Evolutionary conservation across 1,140 invertebrate genomes (phyloP), one percentile per base, ranked within the genome.

Genomic region (Manduca sexta): DNA sequence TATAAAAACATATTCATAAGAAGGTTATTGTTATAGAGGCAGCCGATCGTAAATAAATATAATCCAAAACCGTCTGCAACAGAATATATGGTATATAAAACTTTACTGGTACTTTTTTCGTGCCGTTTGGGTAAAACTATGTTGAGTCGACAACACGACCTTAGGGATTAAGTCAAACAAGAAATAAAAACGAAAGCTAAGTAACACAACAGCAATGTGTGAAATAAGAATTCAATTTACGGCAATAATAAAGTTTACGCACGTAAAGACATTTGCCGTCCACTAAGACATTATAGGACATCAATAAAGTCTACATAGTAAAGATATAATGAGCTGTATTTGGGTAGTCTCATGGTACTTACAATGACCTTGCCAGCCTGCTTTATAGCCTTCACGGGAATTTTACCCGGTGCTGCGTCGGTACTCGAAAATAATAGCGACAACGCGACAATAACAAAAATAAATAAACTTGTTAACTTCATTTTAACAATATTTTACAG

Each of bases 341-440:
- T 39, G 12, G 10, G 12, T 29, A 2, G 2, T 26, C 13, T 8
- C 10, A 18, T 7, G 1, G 30, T 51, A 56, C 53, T 56, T 34
- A 56, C 53, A 47, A 56, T 48, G 10, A 29, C 48, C 42, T 17
- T 48, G 6, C 48, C 53, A n/a, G 38, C 48, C 21, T 50, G 47
- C 34, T 47, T 43, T n/a, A 56, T 46, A 21, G 48, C 49, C 10
- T 38, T 37, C 1, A 56, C 31, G n/a, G 41, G 41, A 30, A 43
- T 43, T 43, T 43, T 43, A 11, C 21, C 38, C 5, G 47, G 46
- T 11, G 42, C 41, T 15, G 38, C 42, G 16, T 40, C 38, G 12
- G 13, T 17, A 12, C 18, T 40, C 18, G 16, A 10, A 3, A 40
- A 11, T 13, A 46, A 8, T 7, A 56, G 18, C 8, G 38, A 43